Conservation (phyloP, 2,797 vertebrate species). For the Carapus acus region DNA sequence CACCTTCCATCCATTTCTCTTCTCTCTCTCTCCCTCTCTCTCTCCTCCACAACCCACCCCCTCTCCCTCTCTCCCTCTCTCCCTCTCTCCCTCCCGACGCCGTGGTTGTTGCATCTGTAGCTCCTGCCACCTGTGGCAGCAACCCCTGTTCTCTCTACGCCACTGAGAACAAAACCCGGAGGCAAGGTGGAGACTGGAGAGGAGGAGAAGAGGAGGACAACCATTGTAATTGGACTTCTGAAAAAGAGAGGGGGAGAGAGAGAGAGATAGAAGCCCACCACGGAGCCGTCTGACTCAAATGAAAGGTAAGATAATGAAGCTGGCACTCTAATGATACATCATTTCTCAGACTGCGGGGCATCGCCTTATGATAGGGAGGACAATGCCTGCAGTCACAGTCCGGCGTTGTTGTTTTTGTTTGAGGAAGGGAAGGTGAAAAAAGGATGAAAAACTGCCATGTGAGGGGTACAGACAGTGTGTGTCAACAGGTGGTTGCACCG, state of each 20-base stretch:
- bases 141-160: slow-evolving; percentile 56
- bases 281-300: slow-evolving; percentile 60
- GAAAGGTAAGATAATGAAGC: slow-evolving; percentile 72
- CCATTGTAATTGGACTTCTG: slow-evolving; percentile 64
- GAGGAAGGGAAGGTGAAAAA: slow-evolving; percentile 26
- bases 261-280: slow-evolving; percentile 48
- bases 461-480: slow-evolving; percentile 5
- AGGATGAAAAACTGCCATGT: slow-evolving; percentile 25
- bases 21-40: slow-evolving; percentile 47
- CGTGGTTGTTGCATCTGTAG: slow-evolving; percentile 58
- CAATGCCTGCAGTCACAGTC: slow-evolving; percentile 14
- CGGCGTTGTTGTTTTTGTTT: slow-evolving; percentile 25
- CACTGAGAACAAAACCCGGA: slow-evolving; percentile 44
- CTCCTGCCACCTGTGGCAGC: slow-evolving; percentile 70
- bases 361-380: slow-evolving; percentile 7
- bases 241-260: slow-evolving; percentile 49
- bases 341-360: slow-evolving; percentile 25
- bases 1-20: slow-evolving; percentile 43
- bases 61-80: slow-evolving; percentile 45
- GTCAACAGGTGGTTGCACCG: slow-evolving; percentile 70
- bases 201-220: slow-evolving; percentile 46
- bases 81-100: slow-evolving; percentile 36
- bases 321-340: slow-evolving; percentile 23
- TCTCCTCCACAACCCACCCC: slow-evolving; percentile 38
- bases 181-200: slow-evolving; percentile 24